Evolutionary conservation across 2,888 invertebrate species (phyloP).

Genomic region (Heliconius erato): DNA sequence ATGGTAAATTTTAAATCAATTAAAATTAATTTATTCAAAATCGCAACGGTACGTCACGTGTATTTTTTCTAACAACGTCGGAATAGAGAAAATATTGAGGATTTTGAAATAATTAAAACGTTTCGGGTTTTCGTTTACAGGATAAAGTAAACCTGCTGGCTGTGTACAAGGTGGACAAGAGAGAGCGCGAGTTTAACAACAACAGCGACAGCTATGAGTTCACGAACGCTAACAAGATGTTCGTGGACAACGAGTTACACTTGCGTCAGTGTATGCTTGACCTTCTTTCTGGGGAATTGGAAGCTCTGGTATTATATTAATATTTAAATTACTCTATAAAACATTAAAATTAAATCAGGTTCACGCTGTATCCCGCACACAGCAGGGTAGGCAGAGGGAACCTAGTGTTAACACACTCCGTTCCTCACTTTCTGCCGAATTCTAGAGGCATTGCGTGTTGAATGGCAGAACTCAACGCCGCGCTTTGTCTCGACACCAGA

Average conservation of each 20-base stretch:
- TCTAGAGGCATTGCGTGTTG: too few species aligned
- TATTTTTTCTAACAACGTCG: background rate
- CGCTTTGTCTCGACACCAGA: too few species aligned
- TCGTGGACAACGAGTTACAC: conserved; percentile 86
- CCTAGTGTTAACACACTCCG: too few species aligned
- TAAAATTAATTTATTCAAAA: background rate
- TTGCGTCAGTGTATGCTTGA: conserved; percentile 89
- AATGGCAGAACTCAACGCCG: too few species aligned
- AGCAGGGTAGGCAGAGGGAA: too few species aligned
- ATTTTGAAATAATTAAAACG: background rate
- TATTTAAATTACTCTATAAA: background rate
- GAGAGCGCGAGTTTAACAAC: conserved; percentile 81
- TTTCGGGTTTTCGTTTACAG: conserved; percentile 57
- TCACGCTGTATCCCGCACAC: too few species aligned
- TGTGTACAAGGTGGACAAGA: conserved; percentile 90
- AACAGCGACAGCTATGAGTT: conserved; percentile 89
- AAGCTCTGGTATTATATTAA: conserved; percentile 72
- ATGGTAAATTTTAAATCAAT: background rate
- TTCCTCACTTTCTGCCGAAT: too few species aligned
- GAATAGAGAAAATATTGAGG: background rate
- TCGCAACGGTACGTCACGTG: background rate
- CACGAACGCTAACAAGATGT: conserved; percentile 91
- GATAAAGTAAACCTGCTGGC: conserved; percentile 90
- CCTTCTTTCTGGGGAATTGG: conserved; percentile 88
- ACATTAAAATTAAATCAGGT: background rate